These are phyloP conservation scores for Picus viridis DNA, from an alignment of 2,797 vertebrate species.

Conservation along the genomic window DNA sequence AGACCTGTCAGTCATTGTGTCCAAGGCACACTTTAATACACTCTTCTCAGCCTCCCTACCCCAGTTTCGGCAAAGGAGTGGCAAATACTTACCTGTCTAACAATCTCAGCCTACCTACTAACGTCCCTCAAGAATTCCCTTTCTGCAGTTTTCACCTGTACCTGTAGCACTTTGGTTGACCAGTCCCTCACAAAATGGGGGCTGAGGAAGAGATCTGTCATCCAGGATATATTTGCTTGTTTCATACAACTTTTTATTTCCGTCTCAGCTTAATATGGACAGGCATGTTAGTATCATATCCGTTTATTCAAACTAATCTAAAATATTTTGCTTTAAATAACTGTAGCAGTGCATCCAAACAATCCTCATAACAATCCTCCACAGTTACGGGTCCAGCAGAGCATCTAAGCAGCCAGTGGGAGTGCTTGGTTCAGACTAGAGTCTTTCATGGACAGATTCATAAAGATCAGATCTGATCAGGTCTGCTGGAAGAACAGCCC, in stretches of 20 bases:
- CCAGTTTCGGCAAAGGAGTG: not conserved
- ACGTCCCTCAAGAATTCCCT: not conserved
- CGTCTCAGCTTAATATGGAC: not conserved
- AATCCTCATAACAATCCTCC: not conserved
- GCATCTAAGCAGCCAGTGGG: not conserved
- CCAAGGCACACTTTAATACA: not conserved
- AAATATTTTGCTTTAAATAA: not conserved
- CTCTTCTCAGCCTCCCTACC: not conserved
- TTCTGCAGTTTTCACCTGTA: not conserved
- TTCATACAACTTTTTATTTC: not conserved
- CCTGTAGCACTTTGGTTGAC: not conserved
- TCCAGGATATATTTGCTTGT: accelerated
- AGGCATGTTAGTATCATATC: not conserved
- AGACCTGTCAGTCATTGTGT: not conserved
- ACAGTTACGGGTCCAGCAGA: not conserved
- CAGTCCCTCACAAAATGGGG: not conserved
- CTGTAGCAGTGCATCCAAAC: not conserved
- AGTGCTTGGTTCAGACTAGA: not conserved
- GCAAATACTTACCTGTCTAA: not conserved
- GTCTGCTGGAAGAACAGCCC: not conserved
- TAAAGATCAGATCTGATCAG: not conserved
- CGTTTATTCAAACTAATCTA: not conserved
- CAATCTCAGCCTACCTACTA: not conserved
- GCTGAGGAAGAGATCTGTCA: not conserved
- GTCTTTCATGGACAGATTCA: not conserved